Evolutionary conservation across 92 coral and sea anemone genomes (phyloP).

Genomic region (Palythoa grandiflora): DNA sequence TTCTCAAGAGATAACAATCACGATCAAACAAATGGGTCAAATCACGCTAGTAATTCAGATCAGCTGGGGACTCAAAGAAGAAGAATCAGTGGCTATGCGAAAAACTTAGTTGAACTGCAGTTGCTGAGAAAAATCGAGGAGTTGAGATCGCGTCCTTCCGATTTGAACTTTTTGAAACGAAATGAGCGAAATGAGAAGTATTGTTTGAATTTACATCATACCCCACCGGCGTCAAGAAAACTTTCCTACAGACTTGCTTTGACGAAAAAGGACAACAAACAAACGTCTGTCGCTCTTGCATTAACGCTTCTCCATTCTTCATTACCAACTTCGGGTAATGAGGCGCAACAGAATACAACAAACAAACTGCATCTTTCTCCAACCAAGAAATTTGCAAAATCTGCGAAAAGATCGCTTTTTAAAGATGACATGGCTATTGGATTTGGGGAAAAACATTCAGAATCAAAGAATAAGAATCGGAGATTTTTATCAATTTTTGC

Average conservation of each 20-base stretch:
- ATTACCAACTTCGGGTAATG: not conserved
- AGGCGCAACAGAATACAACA: slow-evolving; percentile 21
- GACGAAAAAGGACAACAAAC: slow-evolving; percentile 33
- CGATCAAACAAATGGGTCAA: slow-evolving; percentile 39
- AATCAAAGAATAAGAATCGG: slow-evolving; percentile 70
- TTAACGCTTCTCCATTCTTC: not conserved
- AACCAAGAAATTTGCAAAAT: slow-evolving; percentile 3
- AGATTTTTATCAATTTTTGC: slow-evolving; percentile 78
- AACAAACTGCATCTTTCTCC: slow-evolving; percentile 10
- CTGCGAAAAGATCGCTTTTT: slow-evolving; percentile 68
- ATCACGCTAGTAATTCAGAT: slow-evolving; percentile 35
- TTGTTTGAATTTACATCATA: slow-evolving; percentile 33
- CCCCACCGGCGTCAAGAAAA: slow-evolving; percentile 47
- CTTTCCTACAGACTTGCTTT: slow-evolving; percentile 44
- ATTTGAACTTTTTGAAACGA: slow-evolving; percentile 79
- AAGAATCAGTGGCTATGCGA: slow-evolving; percentile 26
- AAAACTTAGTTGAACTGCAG: slow-evolving; percentile 52
- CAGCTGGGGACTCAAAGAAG: slow-evolving; percentile 21
- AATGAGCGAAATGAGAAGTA: slow-evolving; percentile 66
- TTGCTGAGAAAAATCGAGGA: slow-evolving; percentile 69
- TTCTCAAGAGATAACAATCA: slow-evolving; percentile 41
- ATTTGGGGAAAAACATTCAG: slow-evolving; percentile 50
- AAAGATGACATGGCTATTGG: slow-evolving; percentile 85
- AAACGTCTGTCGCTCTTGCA: not conserved
- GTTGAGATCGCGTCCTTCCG: slow-evolving; percentile 77